Evolutionary conservation across 2,113 vertebrate genomes (phyloP).

Genomic region (Hystrix brachyura): DNA sequence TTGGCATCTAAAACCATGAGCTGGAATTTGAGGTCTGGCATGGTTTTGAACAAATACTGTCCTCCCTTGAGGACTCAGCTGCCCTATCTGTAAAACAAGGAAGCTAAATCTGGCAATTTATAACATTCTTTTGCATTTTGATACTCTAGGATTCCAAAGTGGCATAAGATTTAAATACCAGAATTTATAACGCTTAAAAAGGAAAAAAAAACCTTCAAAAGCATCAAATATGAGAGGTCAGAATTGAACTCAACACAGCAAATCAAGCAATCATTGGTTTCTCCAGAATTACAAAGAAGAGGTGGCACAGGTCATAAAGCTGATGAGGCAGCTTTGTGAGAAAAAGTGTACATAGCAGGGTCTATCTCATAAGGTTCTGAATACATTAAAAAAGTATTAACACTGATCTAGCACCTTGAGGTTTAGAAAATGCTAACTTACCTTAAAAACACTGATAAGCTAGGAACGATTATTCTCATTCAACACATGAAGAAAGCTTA

Average conservation of each 20-base stretch:
- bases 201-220: background rate
- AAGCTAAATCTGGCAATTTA: background rate
- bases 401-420: background rate
- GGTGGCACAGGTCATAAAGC: background rate
- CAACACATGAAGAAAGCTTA: background rate
- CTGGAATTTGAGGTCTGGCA: background rate
- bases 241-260: background rate
- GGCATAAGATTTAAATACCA: conserved; percentile 3
- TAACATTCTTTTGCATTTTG: background rate
- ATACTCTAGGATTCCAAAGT: background rate
- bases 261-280: background rate
- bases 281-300: conserved; percentile 8
- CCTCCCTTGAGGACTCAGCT: background rate
- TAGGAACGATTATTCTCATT: background rate
- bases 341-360: background rate
- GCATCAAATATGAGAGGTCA: conserved; percentile 10
- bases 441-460: conserved; percentile 26
- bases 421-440: conserved; percentile 42
- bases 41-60: background rate
- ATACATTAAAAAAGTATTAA: background rate
- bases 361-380: background rate
- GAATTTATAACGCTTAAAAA: background rate
- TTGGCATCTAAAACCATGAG: background rate
- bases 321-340: background rate
- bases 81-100: background rate